A percentile compares a stretch with the other conserved stretches of the same genome.
These are phyloP conservation scores for Aspidiotus destructor DNA, from an alignment of 2,888 invertebrate genomes.

Conservation along the genomic window DNA sequence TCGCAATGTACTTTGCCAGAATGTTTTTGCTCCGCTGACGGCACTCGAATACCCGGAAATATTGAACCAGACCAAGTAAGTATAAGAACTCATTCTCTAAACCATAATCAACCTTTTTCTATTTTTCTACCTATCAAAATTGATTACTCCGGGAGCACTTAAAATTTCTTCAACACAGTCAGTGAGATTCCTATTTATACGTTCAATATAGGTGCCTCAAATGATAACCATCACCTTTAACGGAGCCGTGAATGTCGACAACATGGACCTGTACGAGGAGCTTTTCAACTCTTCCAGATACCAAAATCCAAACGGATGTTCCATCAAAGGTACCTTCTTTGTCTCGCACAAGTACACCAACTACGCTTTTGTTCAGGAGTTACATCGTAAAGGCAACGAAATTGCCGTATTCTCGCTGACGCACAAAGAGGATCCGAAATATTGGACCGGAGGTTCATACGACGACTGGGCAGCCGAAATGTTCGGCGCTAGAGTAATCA, in stretches of 20 bases:
- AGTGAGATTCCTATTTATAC: background rate
- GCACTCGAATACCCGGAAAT: conserved; percentile 76
- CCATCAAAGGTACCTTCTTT: conserved; percentile 81
- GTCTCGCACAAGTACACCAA: conserved; percentile 87
- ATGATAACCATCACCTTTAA: conserved; percentile 90
- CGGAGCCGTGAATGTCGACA: conserved; percentile 84
- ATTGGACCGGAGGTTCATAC: conserved; percentile 78
- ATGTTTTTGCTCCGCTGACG: conserved; percentile 87
- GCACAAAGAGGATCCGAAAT: conserved; percentile 83
- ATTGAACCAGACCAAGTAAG: conserved; percentile 61
- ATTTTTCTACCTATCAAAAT: no score
- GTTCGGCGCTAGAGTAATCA: conserved; percentile 79
- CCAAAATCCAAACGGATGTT: conserved; percentile 80
- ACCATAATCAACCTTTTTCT: no score
- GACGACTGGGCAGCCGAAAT: conserved; percentile 91
- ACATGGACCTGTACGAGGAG: conserved; percentile 83
- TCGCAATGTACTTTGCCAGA: conserved; percentile 81
- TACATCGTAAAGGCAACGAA: conserved; percentile 82
- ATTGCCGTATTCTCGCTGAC: conserved; percentile 85
- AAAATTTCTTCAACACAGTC: no score
- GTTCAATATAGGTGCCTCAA: conserved; percentile 57
- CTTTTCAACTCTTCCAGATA: conserved; percentile 74
- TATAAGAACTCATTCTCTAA: background rate
- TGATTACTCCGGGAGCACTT: no score
- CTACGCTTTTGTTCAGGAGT: conserved; percentile 79